Conservation (phyloP, 2,113 vertebrate genomes). For the Podarcis muralis region DNA sequence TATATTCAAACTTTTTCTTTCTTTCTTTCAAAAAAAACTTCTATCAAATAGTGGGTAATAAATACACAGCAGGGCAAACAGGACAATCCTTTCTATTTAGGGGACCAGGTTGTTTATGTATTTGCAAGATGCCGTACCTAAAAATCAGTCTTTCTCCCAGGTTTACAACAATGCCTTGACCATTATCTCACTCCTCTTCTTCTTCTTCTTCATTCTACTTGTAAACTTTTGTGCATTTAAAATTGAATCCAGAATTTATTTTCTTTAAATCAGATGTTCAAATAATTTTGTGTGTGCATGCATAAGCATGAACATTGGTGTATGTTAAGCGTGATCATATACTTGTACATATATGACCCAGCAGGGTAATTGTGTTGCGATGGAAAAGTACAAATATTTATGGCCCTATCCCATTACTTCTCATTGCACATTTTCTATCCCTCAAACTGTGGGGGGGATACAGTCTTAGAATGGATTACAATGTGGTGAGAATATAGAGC, state of each 20-base stretch:
- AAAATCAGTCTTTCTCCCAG: not conserved
- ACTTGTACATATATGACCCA: not conserved
- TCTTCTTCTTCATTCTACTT: not conserved
- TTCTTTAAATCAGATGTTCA: too few relatives aligned
- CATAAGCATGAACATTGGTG: too few relatives aligned
- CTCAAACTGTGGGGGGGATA: not conserved
- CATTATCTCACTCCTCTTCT: not conserved
- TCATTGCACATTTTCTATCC: not conserved
- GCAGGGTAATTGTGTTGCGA: not conserved
- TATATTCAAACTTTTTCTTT: too few relatives aligned
- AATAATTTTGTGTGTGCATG: too few relatives aligned
- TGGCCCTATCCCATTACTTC: not conserved
- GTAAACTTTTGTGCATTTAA: not conserved
- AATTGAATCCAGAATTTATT: not conserved
- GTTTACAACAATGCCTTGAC: not conserved
- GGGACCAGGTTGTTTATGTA: not conserved
- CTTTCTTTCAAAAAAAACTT: too few relatives aligned
- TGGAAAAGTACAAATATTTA: not conserved
- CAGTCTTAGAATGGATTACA: not conserved
- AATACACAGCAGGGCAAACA: not conserved
- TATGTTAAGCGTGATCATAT: too few relatives aligned
- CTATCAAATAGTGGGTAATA: not conserved
- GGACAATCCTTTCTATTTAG: not conserved
- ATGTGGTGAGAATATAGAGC: not conserved
- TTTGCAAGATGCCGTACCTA: not conserved